A percentile compares a stretch with the other conserved stretches of the same genome.
Evolutionary conservation across 2,797 vertebrate species (phyloP).

Genomic region (Eulemur albifrons): DNA sequence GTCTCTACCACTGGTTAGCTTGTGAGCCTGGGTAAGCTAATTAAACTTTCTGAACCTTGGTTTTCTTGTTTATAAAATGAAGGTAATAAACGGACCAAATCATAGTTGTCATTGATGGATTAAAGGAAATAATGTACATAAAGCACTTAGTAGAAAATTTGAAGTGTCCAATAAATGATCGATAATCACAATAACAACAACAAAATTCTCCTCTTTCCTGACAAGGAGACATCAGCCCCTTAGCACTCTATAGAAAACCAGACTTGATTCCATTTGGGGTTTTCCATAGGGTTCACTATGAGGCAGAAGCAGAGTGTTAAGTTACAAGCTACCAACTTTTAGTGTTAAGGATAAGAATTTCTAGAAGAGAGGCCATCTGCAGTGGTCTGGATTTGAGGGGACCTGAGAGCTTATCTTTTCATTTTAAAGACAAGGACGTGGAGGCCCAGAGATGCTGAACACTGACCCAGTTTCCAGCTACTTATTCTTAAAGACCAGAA

Average conservation of each 20-base stretch:
- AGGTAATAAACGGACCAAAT: not conserved
- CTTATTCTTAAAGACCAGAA: not conserved
- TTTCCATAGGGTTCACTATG: not conserved
- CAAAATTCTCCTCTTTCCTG: not conserved
- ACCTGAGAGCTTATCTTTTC: not conserved
- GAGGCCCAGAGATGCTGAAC: not conserved
- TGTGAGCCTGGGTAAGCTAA: not conserved
- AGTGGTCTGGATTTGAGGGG: not conserved
- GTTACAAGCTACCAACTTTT: not conserved
- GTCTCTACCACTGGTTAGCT: not conserved
- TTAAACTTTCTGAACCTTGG: not conserved
- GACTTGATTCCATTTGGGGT: not conserved
- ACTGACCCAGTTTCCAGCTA: not conserved
- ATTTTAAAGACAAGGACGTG: not conserved
- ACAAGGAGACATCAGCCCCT: not conserved
- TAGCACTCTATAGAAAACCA: not conserved
- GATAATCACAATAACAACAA: not conserved
- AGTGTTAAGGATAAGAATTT: not conserved
- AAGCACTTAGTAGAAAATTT: not conserved
- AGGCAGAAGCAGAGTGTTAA: not conserved
- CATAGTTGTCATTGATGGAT: not conserved
- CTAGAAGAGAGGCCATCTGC: not conserved
- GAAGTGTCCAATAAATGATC: not conserved
- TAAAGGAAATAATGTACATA: not conserved
- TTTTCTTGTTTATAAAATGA: slow-evolving; percentile 24